These are phyloP conservation scores for Enteromius afrohamiltoni DNA, from an alignment of 2,797 vertebrate genomes.

Conservation along the genomic window DNA sequence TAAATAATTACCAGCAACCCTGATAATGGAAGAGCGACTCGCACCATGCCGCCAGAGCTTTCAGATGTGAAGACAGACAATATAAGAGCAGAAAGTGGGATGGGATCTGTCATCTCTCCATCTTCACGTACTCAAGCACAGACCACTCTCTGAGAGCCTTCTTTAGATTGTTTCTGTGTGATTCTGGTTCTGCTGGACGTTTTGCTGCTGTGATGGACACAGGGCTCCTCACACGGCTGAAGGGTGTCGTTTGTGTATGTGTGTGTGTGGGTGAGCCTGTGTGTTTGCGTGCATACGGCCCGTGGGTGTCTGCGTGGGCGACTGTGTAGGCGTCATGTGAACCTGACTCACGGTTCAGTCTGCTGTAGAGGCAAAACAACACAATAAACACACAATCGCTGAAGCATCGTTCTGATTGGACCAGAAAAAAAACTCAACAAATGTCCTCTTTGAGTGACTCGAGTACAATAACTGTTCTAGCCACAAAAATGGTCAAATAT, in stretches of 20 bases:
- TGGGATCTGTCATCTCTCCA: background rate
- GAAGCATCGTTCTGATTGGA: conserved; percentile 8
- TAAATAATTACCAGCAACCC: conserved; percentile 46
- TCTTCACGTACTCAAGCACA: background rate
- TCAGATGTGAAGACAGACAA: conserved; percentile 7
- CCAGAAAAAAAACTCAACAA: background rate
- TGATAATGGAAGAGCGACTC: conserved; percentile 6
- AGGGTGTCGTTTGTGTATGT: background rate
- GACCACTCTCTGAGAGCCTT: background rate
- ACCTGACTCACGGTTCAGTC: conserved; percentile 58
- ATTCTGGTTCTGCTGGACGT: background rate
- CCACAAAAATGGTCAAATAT: background rate
- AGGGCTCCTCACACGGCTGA: background rate
- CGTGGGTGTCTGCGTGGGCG: conserved; percentile 43
- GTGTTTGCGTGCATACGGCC: conserved; percentile 10
- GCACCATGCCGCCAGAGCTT: background rate
- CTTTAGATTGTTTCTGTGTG: background rate
- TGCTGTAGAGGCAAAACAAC: conserved; percentile 55
- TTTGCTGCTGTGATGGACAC: background rate
- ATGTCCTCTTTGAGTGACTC: background rate
- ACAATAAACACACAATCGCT: conserved; percentile 48
- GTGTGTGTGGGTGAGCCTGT: background rate
- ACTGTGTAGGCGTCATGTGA: conserved; percentile 53
- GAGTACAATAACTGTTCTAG: background rate
- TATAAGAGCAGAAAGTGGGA: background rate